Evolutionary conservation across 2,113 vertebrate genomes (phyloP), one percentile per base, ranked within the genome.

Genomic region (Glaucomys volans): DNA sequence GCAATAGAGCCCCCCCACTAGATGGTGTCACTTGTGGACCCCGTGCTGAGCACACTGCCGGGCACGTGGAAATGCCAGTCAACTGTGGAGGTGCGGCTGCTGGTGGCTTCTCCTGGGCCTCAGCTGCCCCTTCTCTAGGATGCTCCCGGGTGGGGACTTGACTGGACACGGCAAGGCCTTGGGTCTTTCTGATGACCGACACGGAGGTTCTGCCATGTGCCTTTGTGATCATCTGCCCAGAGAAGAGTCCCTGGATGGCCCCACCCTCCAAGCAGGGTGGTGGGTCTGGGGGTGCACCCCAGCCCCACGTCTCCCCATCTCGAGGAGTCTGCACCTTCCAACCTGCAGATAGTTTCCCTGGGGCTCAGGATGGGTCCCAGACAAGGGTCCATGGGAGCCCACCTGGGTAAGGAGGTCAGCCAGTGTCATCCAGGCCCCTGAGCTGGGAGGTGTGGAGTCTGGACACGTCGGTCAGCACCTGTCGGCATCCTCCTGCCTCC

Each of bases 31-130:
- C 24, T 52, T 37, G 12, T 11, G 47, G 69, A 6, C 18, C 24
- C 22, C 47, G 1, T 11, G 42, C 28, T 8, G 75, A 54, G 32
- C 9, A 3, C 2, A 3, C 11, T 7, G 20, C 71, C 5, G 7
- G 52, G 28, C 20, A 4, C 0, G 0, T 3, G 54, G 40, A 44
- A 52, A 30, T 4, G 6, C 76, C 50, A 4, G 35, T 28, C 62
- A 2, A 0, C 0, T 0, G 35, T 20, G 72, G 40, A 5, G 35
- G 10, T 7, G 0, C 4, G 30, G 40, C 59, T 5, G 8, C 32
- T 0, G 7, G 37, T 2, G 0, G 0, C 4, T 8, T 59, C 18
- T 64, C 44, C 59, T 40, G 44, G 85, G 93, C 54, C 42, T 96
- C 40, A n/a, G 67, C 69, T 83, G 91, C 67, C 71, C 87, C 74